phyloP scores from a whole-genome alignment of 2,888 invertebrate genomes.

The Pseudococcus viburni region DNA sequence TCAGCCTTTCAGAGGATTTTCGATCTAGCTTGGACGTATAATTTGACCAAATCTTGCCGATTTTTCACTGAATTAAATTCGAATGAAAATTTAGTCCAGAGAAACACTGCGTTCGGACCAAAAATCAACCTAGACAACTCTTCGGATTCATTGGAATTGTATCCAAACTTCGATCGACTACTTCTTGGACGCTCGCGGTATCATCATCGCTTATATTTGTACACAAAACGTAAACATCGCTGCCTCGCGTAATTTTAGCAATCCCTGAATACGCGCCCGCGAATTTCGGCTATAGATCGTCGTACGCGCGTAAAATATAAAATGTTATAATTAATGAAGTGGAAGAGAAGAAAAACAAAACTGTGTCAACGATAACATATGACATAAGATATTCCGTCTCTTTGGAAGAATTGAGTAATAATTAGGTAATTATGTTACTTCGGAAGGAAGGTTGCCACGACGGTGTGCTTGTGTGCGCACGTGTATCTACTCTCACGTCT shows the following conservation, averaged over 20 bases:
- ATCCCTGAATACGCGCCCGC: constrained; percentile 15
- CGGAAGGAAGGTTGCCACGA: background rate
- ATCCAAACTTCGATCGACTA: too few relatives aligned
- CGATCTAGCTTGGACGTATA: too few relatives aligned
- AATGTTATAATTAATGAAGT: constrained; percentile 57
- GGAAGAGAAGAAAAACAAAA: constrained; percentile 23
- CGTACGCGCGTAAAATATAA: constrained; percentile 19
- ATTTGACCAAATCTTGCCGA: too few relatives aligned
- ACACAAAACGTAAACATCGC: too few relatives aligned
- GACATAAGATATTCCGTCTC: constrained; percentile 52
- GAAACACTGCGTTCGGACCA: too few relatives aligned
- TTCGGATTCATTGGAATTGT: too few relatives aligned
- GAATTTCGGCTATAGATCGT: constrained; percentile 47
- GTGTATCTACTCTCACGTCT: background rate
- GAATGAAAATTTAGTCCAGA: too few relatives aligned
- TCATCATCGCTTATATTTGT: too few relatives aligned
- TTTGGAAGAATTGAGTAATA: constrained; percentile 62
- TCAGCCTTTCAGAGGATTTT: too few relatives aligned
- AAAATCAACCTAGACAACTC: too few relatives aligned
- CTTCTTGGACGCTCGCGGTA: too few relatives aligned
- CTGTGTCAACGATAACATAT: constrained; percentile 63
- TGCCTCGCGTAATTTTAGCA: background rate
- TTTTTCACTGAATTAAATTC: too few relatives aligned
- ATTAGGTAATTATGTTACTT: constrained; percentile 65
- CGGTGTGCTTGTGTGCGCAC: constrained; percentile 5